phyloP scores from a whole-genome alignment of 1,140 invertebrate species.

The Meteorus sp. region DNA sequence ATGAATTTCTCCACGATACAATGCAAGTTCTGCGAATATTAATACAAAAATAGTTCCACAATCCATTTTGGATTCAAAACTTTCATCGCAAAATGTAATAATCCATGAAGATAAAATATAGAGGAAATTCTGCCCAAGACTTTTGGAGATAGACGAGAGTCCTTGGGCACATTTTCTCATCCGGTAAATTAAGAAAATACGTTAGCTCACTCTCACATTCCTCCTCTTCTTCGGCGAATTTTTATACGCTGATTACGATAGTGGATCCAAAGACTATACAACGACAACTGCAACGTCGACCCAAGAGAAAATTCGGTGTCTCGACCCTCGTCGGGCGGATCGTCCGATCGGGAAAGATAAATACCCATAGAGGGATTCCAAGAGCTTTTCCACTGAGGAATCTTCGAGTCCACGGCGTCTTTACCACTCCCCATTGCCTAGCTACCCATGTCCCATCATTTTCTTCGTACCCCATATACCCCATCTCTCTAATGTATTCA shows the following conservation, averaged over 20 bases:
- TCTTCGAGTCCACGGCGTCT: background rate
- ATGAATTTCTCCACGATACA: too few species aligned
- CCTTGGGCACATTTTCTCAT: constrained; percentile 26
- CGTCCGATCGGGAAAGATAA: constrained; percentile 30
- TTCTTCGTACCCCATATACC: constrained; percentile 6
- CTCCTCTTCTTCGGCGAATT: too few species aligned
- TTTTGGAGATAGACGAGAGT: constrained; percentile 26
- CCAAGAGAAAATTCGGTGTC: constrained; percentile 5
- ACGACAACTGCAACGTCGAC: background rate
- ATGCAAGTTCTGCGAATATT: too few species aligned
- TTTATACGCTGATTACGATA: constrained; percentile 23
- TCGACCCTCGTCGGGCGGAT: constrained; percentile 21
- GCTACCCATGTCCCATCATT: background rate
- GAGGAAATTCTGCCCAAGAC: constrained; percentile 3
- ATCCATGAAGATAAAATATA: constrained; percentile 6
- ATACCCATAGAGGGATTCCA: constrained; percentile 22
- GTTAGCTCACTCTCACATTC: constrained; percentile 17
- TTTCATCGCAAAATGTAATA: constrained; percentile 8
- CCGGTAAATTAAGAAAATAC: constrained; percentile 27
- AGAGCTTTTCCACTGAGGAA: constrained; percentile 20
- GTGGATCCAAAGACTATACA: too few species aligned
- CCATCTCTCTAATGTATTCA: constrained; percentile 34
- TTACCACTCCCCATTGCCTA: background rate
- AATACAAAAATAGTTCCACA: too few species aligned
- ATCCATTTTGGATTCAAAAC: too few species aligned